phyloP scores from a whole-genome alignment of 2,113 vertebrate genomes.

The Xiphorhynchus elegans region DNA sequence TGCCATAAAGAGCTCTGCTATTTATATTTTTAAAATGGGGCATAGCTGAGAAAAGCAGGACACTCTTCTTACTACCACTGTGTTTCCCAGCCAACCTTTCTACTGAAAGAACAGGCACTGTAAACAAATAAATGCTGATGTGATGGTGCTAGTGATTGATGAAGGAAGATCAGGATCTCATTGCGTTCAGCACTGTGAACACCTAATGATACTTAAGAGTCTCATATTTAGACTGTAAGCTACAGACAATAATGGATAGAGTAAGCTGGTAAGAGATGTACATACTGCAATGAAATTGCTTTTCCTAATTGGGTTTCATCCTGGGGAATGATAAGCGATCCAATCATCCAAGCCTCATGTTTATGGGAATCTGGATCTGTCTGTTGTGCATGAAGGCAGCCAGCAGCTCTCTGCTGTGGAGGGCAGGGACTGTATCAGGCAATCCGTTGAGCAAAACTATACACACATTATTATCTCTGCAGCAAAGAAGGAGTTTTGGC shows the following conservation, averaged over 20 bases:
- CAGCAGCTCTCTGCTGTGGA: not conserved
- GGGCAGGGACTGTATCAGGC: not conserved
- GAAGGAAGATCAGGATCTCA: not conserved
- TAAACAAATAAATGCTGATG: slow-evolving; percentile 3
- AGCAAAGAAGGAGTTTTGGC: not conserved
- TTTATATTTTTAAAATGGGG: not conserved
- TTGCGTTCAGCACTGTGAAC: not conserved
- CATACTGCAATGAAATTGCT: not conserved
- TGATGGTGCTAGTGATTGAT: not conserved
- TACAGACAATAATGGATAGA: not conserved
- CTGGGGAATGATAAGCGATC: not conserved
- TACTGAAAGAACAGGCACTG: not conserved
- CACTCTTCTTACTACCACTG: not conserved
- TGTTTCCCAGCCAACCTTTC: not conserved
- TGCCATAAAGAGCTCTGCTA: not conserved
- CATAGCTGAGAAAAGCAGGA: not conserved
- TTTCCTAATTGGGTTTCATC: not conserved
- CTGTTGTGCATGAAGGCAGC: not conserved
- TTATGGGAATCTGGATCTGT: not conserved
- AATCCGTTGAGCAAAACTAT: not conserved
- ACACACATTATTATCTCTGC: not conserved
- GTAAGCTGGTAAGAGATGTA: not conserved
- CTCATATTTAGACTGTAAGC: not conserved
- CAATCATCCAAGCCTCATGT: not conserved
- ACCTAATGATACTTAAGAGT: not conserved